phyloP scores from a whole-genome alignment of 2,888 invertebrate species.

The Rhingia rostrata region DNA sequence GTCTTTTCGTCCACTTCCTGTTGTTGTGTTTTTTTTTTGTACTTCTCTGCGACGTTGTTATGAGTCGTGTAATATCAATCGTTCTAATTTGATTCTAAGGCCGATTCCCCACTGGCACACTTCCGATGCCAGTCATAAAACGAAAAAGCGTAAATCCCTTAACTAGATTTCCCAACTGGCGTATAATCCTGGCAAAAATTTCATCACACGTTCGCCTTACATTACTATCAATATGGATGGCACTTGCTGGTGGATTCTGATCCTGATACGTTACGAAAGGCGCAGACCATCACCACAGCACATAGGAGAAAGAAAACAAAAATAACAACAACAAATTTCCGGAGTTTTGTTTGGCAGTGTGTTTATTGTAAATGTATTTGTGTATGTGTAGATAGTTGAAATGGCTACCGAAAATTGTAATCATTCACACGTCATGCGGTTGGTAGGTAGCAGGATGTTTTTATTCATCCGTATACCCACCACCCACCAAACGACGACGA shows the following conservation, averaged over 20 bases:
- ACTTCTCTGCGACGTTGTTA: constrained; percentile 23
- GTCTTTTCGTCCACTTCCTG: constrained; percentile 6
- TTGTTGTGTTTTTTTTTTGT: constrained; percentile 16
- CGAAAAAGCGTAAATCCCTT: constrained; percentile 73
- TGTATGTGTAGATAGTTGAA: background rate
- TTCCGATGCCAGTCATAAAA: constrained; percentile 73
- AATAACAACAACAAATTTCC: constrained; percentile 37
- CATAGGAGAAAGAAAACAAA: constrained; percentile 31
- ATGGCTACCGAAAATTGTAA: constrained; percentile 58
- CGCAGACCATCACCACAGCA: background rate
- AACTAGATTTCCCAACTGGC: constrained; percentile 75
- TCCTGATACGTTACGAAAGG: background rate
- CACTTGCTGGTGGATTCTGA: constrained; percentile 42
- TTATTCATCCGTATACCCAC: constrained; percentile 46
- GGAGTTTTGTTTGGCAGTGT: background rate
- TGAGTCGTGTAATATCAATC: constrained; percentile 71
- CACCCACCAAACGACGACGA: constrained; percentile 2
- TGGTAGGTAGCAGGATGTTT: constrained; percentile 50
- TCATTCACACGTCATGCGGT: constrained; percentile 72
- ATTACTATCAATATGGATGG: constrained; percentile 71
- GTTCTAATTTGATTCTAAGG: constrained; percentile 74
- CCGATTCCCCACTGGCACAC: constrained; percentile 74
- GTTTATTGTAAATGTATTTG: constrained; percentile 3
- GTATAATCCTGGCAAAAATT: constrained; percentile 73
- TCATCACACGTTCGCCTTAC: constrained; percentile 71